Percentiles rank a stretch among this genome's conserved stretches.
phyloP scores from a whole-genome alignment of 2,888 invertebrate genomes.

The Amphipoea lucens region DNA sequence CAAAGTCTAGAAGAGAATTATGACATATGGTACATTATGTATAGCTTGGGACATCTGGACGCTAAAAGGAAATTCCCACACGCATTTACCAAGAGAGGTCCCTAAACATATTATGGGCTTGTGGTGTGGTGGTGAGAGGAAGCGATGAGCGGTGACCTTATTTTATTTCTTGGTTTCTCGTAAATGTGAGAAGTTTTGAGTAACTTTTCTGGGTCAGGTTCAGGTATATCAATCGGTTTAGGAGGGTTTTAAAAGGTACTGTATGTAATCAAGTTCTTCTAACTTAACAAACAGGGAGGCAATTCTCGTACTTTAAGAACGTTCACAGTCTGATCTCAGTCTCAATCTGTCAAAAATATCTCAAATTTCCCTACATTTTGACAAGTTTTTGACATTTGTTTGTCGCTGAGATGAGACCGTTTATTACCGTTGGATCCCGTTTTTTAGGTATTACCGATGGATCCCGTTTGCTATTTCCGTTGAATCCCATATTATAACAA shows the following conservation, averaged over 20 bases:
- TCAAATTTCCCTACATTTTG: too few species aligned
- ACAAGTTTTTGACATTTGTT: too few species aligned
- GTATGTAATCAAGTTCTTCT: background rate
- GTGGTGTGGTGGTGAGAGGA: constrained; percentile 25
- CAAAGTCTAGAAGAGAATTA: constrained; percentile 49
- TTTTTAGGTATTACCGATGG: too few species aligned
- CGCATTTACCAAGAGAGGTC: constrained; percentile 73
- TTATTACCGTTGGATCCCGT: too few species aligned
- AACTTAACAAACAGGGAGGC: background rate
- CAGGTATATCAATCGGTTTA: too few species aligned
- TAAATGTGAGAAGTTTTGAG: background rate
- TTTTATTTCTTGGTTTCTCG: background rate
- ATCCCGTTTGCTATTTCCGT: too few species aligned
- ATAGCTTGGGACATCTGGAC: constrained; percentile 68
- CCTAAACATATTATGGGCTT: constrained; percentile 69
- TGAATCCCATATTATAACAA: too few species aligned
- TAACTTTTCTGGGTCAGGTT: constrained; percentile 15
- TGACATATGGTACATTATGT: constrained; percentile 62
- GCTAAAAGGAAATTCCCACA: constrained; percentile 77
- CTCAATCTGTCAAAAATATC: too few species aligned
- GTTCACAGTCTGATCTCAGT: too few species aligned
- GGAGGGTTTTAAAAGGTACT: background rate
- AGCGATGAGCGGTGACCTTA: constrained; percentile 40
- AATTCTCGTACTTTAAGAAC: too few species aligned
- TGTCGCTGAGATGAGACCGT: too few species aligned